Evolutionary conservation across 2,888 invertebrate species (phyloP), one percentile per base, ranked within the genome.

Genomic region (Eremobia ochroleuca): DNA sequence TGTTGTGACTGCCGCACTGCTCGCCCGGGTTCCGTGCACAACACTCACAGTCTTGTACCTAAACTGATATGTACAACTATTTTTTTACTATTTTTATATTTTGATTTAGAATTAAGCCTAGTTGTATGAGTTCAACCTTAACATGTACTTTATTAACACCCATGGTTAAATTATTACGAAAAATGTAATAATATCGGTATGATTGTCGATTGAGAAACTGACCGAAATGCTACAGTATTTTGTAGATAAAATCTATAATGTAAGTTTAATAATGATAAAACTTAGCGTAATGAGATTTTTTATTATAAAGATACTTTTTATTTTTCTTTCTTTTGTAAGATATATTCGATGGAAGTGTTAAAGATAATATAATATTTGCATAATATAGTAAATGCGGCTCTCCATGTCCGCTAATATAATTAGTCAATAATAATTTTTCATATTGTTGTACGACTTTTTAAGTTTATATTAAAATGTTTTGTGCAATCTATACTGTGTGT

Each of bases 391-490:
- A 97, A 97, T 97, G 97, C 97, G 97, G 97, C 97, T 96, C 97
- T 97, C 97, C 97, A 97, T 97, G 97, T 97, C 97, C 97, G 97
- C 97, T 94, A 97, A 97, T 97, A 97, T 96, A 97, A 98, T 96
- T 98, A 98, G 98, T 97, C 97, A 98, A 98, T 98, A 96, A 96
- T 96, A 98, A 98, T 98, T 98, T 98, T 98, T 98, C 98, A 98
- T 98, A 98, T 98, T 98, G 98, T 98, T 98, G 98, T 98, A 98
- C 98, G 97, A 97, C 97, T 98, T 98, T 98, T 98, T 98, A 98
- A 98, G 98, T 98, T 98, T 98, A 98, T 98, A 98, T 98, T 98
- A 98, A 98, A 98, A 98, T 97, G 97, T 98, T 97, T 98, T 98
- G 98, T 98, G 98, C 98, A 98, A 98, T 98, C 97, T 97, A 96